phyloP scores from a whole-genome alignment of 1,140 invertebrate genomes.

The Melipona quadrifasciata region DNA sequence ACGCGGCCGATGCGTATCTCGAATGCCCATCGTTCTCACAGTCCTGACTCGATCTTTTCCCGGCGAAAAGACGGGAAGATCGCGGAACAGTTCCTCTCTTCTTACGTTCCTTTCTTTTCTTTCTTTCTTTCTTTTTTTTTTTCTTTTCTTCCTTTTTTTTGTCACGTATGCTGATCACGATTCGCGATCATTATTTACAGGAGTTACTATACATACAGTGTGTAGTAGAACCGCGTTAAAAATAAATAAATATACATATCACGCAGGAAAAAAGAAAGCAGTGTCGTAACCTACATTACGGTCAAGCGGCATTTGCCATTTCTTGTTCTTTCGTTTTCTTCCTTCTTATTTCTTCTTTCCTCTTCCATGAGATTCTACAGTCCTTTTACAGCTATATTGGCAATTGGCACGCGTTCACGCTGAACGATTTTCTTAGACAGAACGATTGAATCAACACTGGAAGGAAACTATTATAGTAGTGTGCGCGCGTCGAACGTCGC shows the following conservation, averaged over 20 bases:
- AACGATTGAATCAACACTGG: too few relatives aligned
- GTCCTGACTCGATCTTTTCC: constrained; percentile 16
- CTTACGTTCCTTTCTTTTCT: neutral
- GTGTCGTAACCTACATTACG: neutral
- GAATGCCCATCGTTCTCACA: constrained; percentile 62
- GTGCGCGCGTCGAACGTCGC: neutral
- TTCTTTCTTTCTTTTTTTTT: too few relatives aligned
- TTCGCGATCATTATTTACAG: constrained; percentile 35
- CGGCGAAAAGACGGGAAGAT: neutral
- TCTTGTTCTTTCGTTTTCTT: neutral
- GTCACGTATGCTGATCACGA: neutral
- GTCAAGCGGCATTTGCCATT: neutral
- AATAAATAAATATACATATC: constrained; percentile 1
- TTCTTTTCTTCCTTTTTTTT: neutral
- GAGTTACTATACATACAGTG: constrained; percentile 16
- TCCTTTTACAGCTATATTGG: too few relatives aligned
- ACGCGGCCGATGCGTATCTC: constrained; percentile 35
- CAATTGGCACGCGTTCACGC: too few relatives aligned
- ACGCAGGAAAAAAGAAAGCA: neutral
- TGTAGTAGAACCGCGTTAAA: constrained; percentile 1
- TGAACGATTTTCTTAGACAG: too few relatives aligned
- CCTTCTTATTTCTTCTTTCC: neutral
- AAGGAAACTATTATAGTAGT: too few relatives aligned
- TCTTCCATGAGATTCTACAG: neutral
- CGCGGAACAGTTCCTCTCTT: neutral